A percentile compares a stretch with the other conserved stretches of the same genome.
Conservation (phyloP, 2,797 vertebrate species). For the Tenualosa ilisha region DNA sequence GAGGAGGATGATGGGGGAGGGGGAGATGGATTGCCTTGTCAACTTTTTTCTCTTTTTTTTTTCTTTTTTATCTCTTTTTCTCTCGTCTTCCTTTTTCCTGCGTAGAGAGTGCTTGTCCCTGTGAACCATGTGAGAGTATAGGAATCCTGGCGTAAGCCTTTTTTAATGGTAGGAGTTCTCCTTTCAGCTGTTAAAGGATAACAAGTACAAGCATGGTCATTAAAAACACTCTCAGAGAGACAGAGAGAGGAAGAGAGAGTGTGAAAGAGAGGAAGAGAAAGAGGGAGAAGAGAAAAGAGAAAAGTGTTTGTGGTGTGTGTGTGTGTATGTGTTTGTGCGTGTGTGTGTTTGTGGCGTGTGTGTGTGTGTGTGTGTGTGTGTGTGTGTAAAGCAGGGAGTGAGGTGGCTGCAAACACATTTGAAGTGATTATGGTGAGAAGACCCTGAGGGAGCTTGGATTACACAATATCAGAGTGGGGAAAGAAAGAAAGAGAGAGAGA, state of each 20-base stretch:
- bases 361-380: no score
- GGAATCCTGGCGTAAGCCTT: conserved; percentile 32
- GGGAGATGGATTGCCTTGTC: not conserved
- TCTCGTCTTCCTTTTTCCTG: not conserved
- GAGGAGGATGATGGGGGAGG: not conserved
- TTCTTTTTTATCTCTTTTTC: not conserved
- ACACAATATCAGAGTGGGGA: conserved; percentile 25
- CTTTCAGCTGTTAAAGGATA: conserved; percentile 37
- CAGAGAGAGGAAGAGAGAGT: not conserved
- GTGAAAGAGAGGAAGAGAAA: not conserved
- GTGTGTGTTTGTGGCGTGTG: not conserved
- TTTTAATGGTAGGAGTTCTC: conserved; percentile 37
- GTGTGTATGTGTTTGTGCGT: not conserved
- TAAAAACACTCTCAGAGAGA: conserved; percentile 37
- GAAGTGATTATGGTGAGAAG: conserved; percentile 41
- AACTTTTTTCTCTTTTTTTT: not conserved
- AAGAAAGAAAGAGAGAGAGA: not conserved
- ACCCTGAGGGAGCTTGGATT: conserved; percentile 36
- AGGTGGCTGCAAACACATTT: conserved; percentile 44
- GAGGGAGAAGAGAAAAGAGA: not conserved
- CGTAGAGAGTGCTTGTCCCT: conserved; percentile 14
- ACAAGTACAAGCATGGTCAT: conserved; percentile 40
- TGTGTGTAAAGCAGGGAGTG: conserved; percentile 31
- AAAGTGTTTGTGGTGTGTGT: not conserved
- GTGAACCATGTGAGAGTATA: conserved; percentile 26